These are phyloP conservation scores for Setophaga kirtlandii DNA, from an alignment of 2,113 vertebrate genomes.

Conservation along the genomic window DNA sequence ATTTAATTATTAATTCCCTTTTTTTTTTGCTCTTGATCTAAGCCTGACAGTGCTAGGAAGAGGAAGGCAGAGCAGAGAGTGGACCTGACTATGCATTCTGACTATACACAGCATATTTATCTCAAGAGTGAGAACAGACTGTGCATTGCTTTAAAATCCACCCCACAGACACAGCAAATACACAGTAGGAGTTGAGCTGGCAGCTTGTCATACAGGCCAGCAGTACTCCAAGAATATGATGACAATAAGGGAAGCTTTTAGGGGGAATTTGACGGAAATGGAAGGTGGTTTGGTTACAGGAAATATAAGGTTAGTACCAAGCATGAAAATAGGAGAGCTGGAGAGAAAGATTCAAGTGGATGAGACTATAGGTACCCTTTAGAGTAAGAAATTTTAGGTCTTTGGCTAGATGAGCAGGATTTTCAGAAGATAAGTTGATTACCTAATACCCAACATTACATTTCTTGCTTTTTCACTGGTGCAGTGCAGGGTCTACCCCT, in stretches of 20 bases:
- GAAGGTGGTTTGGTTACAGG: not conserved
- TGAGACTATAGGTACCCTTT: not conserved
- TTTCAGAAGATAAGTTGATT: not conserved
- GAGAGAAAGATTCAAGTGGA: not conserved
- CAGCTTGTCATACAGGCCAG: not conserved
- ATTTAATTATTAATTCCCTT: not conserved
- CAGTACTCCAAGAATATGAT: not conserved
- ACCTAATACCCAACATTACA: not conserved
- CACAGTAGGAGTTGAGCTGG: slow-evolving; percentile 18
- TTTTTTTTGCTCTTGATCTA: not conserved
- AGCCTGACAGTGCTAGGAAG: not conserved
- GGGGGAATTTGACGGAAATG: not conserved
- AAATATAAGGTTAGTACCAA: not conserved
- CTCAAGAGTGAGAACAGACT: not conserved
- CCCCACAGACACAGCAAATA: not conserved
- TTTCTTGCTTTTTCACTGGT: not conserved
- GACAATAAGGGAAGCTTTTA: not conserved
- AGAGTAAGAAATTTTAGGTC: not conserved
- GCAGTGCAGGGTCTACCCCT: not conserved
- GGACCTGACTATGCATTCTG: not conserved
- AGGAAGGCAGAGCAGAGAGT: not conserved
- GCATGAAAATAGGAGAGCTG: not conserved
- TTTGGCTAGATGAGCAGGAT: not conserved
- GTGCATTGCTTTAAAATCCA: not conserved
- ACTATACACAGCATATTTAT: not conserved